Base-by-base conservation (phyloP, 30 jellyfish, hydroid and myxozoan species). In the Pelagia noctiluca region DNA sequence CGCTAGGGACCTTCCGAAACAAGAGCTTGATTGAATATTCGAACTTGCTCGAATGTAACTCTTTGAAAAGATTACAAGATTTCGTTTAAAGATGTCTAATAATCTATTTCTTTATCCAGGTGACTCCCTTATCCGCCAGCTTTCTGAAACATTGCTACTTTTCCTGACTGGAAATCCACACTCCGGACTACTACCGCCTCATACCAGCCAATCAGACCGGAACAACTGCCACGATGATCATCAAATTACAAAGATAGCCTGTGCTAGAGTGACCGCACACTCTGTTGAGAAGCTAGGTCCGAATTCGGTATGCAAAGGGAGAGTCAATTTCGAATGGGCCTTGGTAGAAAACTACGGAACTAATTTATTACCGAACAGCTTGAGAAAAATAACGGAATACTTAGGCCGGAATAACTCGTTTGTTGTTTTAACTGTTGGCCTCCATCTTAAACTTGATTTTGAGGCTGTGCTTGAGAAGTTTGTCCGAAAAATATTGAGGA, bases 41-140 rank as follows among this genome's bases (percentile, higher is more conserved):
- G n/a, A n/a, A n/a, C n/a, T n/a, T n/a, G n/a, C n/a, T n/a, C n/a
- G n/a, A n/a, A n/a, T n/a, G n/a, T n/a, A n/a, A n/a, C n/a, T n/a
- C n/a, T n/a, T n/a, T n/a, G n/a, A n/a, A n/a, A n/a, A n/a, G n/a
- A 10, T 19, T 8, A 47, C 61, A 19, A 54, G 21, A 5, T 54
- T 54, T 0, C 21, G 26, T 0, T 34, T 54, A 54, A 54, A 5
- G 4, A n/a, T 19, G 21, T 34, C 71, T n/a, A 54, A 8, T 54
- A n/a, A n/a, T 0, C 62, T 52, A 33, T 16, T 23, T 49, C 36
- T 63, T 31, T 33, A 37, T 54, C 23, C 76, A 93, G 98, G 98
- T 19, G 98, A 93, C 33, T 93, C 98, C 3, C 85, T 93, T 0
- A 82, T 93, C n/a, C 88, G 98, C n/a, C 98, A 93, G 42, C 50